Evolutionary conservation across 1,140 invertebrate genomes (phyloP).

Genomic region (Ctenoplectra terminalis): DNA sequence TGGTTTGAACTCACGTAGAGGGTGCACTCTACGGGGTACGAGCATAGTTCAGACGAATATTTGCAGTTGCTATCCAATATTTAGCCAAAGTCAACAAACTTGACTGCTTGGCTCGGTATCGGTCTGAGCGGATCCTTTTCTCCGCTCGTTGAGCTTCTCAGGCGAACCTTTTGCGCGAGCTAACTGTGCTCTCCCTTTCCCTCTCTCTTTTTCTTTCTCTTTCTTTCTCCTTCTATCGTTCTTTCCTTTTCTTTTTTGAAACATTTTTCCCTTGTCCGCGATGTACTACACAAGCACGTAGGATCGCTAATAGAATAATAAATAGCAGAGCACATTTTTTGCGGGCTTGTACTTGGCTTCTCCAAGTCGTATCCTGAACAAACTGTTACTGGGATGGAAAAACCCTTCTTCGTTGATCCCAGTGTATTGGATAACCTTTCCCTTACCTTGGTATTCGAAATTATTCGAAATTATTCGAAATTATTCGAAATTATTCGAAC

Average conservation of each 20-base stretch:
- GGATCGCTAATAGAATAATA: constrained; percentile 81
- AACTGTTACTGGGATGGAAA: constrained; percentile 11
- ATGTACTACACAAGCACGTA: constrained; percentile 57
- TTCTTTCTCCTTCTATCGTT: no score
- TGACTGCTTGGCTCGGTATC: constrained; percentile 73
- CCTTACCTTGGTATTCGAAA: neutral
- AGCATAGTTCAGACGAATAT: constrained; percentile 78
- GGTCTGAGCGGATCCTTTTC: constrained; percentile 71
- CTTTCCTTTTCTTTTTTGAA: constrained; percentile 3
- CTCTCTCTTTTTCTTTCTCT: neutral
- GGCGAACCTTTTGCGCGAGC: constrained; percentile 35
- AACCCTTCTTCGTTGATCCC: neutral
- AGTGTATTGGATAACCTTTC: neutral
- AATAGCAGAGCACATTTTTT: constrained; percentile 72
- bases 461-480: no score
- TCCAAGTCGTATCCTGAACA: constrained; percentile 64
- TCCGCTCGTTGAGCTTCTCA: constrained; percentile 59
- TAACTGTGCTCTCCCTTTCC: constrained; percentile 15
- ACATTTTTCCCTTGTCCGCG: constrained; percentile 48
- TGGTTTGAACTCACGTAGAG: constrained; percentile 29
- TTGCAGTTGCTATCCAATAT: constrained; percentile 80
- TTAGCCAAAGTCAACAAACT: constrained; percentile 79
- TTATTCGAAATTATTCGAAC: neutral
- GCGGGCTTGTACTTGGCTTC: constrained; percentile 49
- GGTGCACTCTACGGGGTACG: constrained; percentile 39